These are phyloP conservation scores for Pitta sordida DNA, from an alignment of 2,113 vertebrate genomes.

Conservation along the genomic window DNA sequence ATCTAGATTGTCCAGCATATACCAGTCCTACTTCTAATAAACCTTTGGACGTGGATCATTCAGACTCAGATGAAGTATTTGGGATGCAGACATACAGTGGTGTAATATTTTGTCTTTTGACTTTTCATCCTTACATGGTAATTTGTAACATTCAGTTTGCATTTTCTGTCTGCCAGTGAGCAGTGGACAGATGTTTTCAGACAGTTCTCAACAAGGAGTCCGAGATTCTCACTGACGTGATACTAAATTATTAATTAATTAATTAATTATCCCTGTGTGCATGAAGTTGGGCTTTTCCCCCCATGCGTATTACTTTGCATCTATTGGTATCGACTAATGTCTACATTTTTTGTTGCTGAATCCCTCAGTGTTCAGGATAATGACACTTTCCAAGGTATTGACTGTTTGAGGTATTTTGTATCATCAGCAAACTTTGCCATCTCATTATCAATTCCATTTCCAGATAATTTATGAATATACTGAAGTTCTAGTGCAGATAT, in stretches of 20 bases:
- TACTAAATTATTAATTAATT: not conserved
- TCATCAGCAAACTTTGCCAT: not conserved
- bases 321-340: not conserved
- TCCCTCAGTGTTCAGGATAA: not conserved
- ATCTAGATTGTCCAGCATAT: not conserved
- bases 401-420: not conserved
- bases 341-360: not conserved
- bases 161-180: not conserved
- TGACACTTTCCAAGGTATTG: not conserved
- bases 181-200: not conserved
- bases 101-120: not conserved
- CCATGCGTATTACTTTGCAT: not conserved
- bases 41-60: not conserved
- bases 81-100: not conserved
- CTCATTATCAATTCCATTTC: slow-evolving; percentile 25
- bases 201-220: not conserved
- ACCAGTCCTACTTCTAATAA: not conserved
- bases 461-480: not conserved
- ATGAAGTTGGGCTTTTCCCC: not conserved
- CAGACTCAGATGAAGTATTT: not conserved
- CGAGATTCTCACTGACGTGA: not conserved
- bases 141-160: not conserved
- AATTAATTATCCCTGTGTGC: not conserved
- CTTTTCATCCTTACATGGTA: not conserved
- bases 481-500: not conserved